Conservation (phyloP, 2,888 invertebrate species). For the Pedicia rivosa region DNA sequence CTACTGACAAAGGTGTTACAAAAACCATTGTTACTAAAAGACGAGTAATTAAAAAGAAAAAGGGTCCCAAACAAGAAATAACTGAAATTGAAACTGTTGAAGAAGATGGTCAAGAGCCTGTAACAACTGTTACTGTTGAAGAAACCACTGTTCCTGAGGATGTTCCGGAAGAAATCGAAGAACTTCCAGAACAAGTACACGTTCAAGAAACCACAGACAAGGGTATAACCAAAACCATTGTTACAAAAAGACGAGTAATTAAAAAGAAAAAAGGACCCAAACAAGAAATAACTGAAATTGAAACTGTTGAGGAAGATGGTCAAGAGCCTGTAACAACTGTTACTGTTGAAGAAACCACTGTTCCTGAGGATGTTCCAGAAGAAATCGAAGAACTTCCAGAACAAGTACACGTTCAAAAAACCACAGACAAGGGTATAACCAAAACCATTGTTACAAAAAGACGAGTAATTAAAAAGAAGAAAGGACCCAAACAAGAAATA, state of each 20-base stretch:
- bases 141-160: conserved; percentile 16
- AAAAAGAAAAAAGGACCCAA: conserved; percentile 24
- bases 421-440: conserved; percentile 15
- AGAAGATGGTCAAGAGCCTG: conserved; percentile 23
- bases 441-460: conserved; percentile 19
- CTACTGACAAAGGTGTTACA: conserved; percentile 17
- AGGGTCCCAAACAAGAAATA: conserved; percentile 20
- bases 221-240: conserved; percentile 17
- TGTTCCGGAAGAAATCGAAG: conserved; percentile 18
- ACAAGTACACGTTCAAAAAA: conserved; percentile 11
- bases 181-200: conserved; percentile 23
- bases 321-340: conserved; percentile 20
- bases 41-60: conserved; percentile 21
- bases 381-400: conserved; percentile 17
- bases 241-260: conserved; percentile 21
- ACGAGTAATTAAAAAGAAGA: conserved; percentile 22
- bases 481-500: conserved; percentile 24
- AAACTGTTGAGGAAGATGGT: conserved; percentile 26
- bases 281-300: conserved; percentile 26
- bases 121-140: conserved; percentile 13
- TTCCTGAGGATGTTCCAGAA: conserved; percentile 8
- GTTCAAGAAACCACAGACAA: conserved; percentile 15
- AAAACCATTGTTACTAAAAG: conserved; percentile 22
- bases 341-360: conserved; percentile 15
- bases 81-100: conserved; percentile 20